Evolutionary conservation across 1,140 invertebrate species (phyloP).

Genomic region (Drosophila asahinai): DNA sequence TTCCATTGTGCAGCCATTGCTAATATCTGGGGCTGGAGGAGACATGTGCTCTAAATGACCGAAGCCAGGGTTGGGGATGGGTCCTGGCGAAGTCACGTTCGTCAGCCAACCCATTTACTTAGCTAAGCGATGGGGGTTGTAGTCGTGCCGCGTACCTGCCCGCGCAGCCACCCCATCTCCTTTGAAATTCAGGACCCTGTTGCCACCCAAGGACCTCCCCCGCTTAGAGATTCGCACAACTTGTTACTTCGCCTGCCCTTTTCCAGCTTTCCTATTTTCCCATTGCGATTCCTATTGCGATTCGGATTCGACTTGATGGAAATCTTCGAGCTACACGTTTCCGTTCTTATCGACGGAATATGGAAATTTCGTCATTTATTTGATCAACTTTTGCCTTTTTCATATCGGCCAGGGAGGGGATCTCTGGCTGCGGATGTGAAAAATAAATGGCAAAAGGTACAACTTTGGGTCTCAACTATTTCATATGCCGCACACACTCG

Average conservation of each 20-base stretch:
- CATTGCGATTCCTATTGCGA: slow-evolving; percentile 27
- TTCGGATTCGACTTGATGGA: slow-evolving; percentile 62
- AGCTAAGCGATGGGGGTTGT: slow-evolving; percentile 79
- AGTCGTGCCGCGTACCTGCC: slow-evolving; percentile 64
- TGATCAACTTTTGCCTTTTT: slow-evolving; percentile 80
- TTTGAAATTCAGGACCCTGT: slow-evolving; percentile 4
- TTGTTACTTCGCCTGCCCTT: slow-evolving; percentile 59
- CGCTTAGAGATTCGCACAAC: slow-evolving; percentile 65
- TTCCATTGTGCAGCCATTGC: slow-evolving; percentile 55
- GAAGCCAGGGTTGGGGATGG: slow-evolving; percentile 12
- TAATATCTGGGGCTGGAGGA: slow-evolving; percentile 38
- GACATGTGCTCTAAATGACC: slow-evolving; percentile 43
- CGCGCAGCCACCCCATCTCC: slow-evolving; percentile 12
- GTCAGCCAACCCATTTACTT: slow-evolving; percentile 79
- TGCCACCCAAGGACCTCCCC: slow-evolving; percentile 27
- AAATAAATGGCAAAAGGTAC: slow-evolving; percentile 80
- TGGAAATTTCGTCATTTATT: slow-evolving; percentile 82
- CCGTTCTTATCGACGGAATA: slow-evolving; percentile 72
- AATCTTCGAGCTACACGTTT: slow-evolving; percentile 79
- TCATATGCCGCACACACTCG: slow-evolving; percentile 64
- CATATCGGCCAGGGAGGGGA: slow-evolving; percentile 51
- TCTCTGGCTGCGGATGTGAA: slow-evolving; percentile 30
- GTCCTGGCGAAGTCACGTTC: slow-evolving; percentile 70
- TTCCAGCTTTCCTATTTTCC: slow-evolving; percentile 18
- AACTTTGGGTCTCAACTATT: slow-evolving; percentile 63